Percentiles rank a stretch among this genome's conserved stretches.
These are phyloP conservation scores for Corvus cornix DNA, from an alignment of 2,113 vertebrate species.

Conservation along the genomic window DNA sequence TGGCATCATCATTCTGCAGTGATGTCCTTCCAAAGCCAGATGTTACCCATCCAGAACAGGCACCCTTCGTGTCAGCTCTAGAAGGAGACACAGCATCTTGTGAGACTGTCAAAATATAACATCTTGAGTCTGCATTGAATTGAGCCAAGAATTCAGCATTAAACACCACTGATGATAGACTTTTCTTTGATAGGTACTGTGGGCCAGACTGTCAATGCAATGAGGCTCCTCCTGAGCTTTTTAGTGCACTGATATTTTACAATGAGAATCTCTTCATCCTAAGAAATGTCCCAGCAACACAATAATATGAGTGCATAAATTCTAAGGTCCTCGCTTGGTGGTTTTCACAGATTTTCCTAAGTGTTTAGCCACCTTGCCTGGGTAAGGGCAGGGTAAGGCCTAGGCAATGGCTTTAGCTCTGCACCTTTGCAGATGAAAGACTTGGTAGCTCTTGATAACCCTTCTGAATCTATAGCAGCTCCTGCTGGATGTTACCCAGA, in stretches of 20 bases:
- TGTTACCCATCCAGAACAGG: neutral
- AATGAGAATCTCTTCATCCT: neutral
- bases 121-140: neutral
- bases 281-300: neutral
- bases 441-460: neutral
- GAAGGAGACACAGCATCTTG: neutral
- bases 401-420: neutral
- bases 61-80: rapidly evolving
- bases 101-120: neutral
- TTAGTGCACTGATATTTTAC: neutral
- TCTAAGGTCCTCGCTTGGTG: neutral
- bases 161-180: neutral
- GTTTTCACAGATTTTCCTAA: neutral
- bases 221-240: constrained; percentile 11
- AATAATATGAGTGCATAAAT: neutral
- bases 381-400: neutral
- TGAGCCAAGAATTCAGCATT: neutral
- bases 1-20: neutral
- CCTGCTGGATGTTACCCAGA: neutral
- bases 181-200: neutral
- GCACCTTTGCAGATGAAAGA: neutral
- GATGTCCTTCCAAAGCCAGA: neutral
- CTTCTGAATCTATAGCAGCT: neutral
- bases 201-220: neutral
- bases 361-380: neutral